Evolutionary conservation across 1,140 invertebrate species (phyloP), one percentile per base, ranked within the genome.

Genomic region (Arion vulgaris): DNA sequence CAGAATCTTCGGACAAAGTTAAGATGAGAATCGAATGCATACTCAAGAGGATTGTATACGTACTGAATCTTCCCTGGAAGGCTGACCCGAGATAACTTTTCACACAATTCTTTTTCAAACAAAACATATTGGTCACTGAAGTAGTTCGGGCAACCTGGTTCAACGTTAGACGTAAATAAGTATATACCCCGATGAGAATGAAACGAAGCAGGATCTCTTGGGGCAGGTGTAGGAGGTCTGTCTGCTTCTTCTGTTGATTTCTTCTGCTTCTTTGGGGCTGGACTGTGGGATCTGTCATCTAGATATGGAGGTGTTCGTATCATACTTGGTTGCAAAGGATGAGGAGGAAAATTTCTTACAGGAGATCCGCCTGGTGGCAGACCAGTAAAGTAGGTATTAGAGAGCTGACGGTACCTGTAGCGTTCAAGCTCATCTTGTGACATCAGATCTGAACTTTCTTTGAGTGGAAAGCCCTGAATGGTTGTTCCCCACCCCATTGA

Each of bases 11-110:
- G 89, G 0, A 96, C 92, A 90, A 95, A 97, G 66, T 93, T 92
- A 51, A 93, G 93, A 92, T 97, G 96, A 68, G 96, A 93, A 83
- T 95, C 93, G 87, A 92, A 94, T 1, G 96, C 96, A 93, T 98
- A 97, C 87, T 96, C 94, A 62, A 97, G 89, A 15, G 97, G 96
- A 93, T 96, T 97, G 87, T 98, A 98, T 36, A 96, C 92, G 89
- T 94, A 95, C 34, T 93, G 89, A 1, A 96, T 93, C 23, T 94
- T 93, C 34, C 86, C 83, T 32, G 85, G 79, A 71, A 90, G 84
- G 68, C 79, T 81, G 4, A 90, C 83, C 39, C 80, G 79, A 38
- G 85, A 82, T 51, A 89, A 77, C 72, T 84, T 79, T 49, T 86
- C 82, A 84, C 87, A 88, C 77, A 87, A 75, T 23, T 78, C 81